Evolutionary conservation across 2,888 invertebrate species (phyloP).

Genomic region (Andrena minutula): DNA sequence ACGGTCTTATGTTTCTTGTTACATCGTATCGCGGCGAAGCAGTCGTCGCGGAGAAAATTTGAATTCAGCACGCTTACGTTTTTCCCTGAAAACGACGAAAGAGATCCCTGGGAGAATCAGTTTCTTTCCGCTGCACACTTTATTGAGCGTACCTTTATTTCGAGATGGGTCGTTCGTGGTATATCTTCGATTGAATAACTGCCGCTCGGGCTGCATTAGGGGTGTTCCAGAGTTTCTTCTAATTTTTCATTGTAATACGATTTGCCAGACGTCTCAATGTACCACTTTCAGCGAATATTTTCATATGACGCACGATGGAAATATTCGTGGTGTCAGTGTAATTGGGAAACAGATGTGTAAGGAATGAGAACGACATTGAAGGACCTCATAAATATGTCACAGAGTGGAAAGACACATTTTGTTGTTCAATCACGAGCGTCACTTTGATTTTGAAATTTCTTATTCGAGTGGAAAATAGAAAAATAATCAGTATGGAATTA

Average conservation of each 20-base stretch:
- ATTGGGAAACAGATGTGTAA: no score
- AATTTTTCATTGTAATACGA: slow-evolving; percentile 43
- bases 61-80: slow-evolving; percentile 50
- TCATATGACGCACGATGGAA: neutral
- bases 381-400: no score
- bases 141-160: slow-evolving; percentile 61
- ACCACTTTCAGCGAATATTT: neutral
- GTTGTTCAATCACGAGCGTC: no score
- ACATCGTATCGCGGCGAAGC: slow-evolving; percentile 25
- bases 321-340: neutral
- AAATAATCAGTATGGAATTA: no score
- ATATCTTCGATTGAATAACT: slow-evolving; percentile 50
- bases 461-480: no score
- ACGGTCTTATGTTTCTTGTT: slow-evolving; percentile 30
- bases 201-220: slow-evolving; percentile 23
- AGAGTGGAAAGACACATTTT: no score
- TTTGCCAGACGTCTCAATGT: slow-evolving; percentile 25
- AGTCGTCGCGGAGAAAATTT: slow-evolving; percentile 55
- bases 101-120: slow-evolving; percentile 50
- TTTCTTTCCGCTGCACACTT: slow-evolving; percentile 52
- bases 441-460: no score
- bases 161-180: slow-evolving; percentile 40
- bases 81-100: slow-evolving; percentile 33
- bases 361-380: no score
- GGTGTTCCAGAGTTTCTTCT: neutral